Evolutionary conservation across 1,140 invertebrate species (phyloP).

Genomic region (Episyrphus balteatus): DNA sequence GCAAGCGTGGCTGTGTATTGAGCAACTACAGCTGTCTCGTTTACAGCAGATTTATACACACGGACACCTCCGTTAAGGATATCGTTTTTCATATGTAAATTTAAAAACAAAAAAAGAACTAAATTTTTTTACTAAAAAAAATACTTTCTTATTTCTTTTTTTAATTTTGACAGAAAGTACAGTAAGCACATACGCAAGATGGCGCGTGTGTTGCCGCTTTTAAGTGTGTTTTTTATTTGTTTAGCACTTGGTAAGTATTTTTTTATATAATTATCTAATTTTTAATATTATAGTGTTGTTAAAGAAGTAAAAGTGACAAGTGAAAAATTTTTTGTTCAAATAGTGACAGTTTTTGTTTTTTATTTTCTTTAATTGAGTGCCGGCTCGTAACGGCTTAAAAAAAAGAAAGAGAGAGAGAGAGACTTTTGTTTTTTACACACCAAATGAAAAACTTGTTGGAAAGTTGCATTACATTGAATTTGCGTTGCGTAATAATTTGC

Average conservation of each 20-base stretch:
- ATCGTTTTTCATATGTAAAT: neutral
- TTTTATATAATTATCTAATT: neutral
- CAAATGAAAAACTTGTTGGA: too few species aligned
- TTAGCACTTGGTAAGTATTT: conserved; percentile 26
- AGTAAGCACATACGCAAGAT: conserved; percentile 19
- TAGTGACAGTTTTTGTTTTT: too few species aligned
- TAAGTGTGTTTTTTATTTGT: conserved; percentile 27
- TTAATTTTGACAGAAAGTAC: neutral
- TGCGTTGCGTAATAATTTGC: too few species aligned
- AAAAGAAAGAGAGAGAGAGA: too few species aligned
- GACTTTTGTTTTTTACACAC: too few species aligned
- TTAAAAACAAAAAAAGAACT: conserved; percentile 2
- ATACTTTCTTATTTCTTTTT: neutral
- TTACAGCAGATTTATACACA: too few species aligned
- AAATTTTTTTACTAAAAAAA: conserved; percentile 4
- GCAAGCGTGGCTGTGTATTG: conserved; percentile 37
- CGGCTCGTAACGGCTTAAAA: too few species aligned
- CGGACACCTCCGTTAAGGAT: neutral
- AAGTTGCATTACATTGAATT: too few species aligned
- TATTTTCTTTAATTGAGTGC: too few species aligned
- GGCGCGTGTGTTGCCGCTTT: conserved; percentile 30
- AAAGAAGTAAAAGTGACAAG: too few species aligned
- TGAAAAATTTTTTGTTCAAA: too few species aligned
- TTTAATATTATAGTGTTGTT: neutral
- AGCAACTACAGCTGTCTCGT: conserved; percentile 16